phyloP scores from a whole-genome alignment of 1,140 invertebrate genomes.

The Drosophila miranda region DNA sequence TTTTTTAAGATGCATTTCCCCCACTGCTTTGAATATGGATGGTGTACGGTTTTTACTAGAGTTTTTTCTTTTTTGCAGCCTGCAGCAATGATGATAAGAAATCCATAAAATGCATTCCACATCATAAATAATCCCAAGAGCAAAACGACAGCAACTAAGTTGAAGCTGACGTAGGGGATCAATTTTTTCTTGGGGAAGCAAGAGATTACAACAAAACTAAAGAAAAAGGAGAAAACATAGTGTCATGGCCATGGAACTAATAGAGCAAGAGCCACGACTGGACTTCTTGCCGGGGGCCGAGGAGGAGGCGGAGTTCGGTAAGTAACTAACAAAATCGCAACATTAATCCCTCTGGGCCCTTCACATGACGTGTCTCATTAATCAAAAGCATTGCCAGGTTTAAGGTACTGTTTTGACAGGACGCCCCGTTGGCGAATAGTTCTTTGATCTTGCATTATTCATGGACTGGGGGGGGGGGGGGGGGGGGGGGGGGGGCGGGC shows the following conservation, averaged over 20 bases:
- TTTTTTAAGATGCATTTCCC: background rate
- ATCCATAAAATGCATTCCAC: slow-evolving; percentile 29
- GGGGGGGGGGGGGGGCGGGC: background rate
- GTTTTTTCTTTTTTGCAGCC: slow-evolving; percentile 6
- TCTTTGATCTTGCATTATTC: slow-evolving; percentile 33
- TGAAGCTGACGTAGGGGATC: background rate
- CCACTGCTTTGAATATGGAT: background rate
- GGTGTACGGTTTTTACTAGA: background rate
- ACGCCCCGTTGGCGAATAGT: slow-evolving; percentile 5
- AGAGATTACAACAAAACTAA: slow-evolving; percentile 10
- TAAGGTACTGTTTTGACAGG: slow-evolving; percentile 11
- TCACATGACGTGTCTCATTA: slow-evolving; percentile 34
- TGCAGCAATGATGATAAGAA: slow-evolving; percentile 15
- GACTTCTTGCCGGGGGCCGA: slow-evolving; percentile 65
- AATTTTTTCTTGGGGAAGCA: slow-evolving; percentile 15
- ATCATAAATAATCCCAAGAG: slow-evolving; percentile 14
- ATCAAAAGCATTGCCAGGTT: slow-evolving; percentile 42
- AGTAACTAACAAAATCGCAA: slow-evolving; percentile 14
- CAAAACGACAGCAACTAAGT: background rate
- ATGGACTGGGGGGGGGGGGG: background rate
- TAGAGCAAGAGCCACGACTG: slow-evolving; percentile 39
- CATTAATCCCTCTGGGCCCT: slow-evolving; percentile 28
- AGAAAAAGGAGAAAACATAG: background rate
- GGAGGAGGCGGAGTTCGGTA: slow-evolving; percentile 70
- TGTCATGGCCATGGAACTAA: slow-evolving; percentile 52